Evolutionary conservation across 1,140 invertebrate species (phyloP).

Genomic region (Drosophila aff.): DNA sequence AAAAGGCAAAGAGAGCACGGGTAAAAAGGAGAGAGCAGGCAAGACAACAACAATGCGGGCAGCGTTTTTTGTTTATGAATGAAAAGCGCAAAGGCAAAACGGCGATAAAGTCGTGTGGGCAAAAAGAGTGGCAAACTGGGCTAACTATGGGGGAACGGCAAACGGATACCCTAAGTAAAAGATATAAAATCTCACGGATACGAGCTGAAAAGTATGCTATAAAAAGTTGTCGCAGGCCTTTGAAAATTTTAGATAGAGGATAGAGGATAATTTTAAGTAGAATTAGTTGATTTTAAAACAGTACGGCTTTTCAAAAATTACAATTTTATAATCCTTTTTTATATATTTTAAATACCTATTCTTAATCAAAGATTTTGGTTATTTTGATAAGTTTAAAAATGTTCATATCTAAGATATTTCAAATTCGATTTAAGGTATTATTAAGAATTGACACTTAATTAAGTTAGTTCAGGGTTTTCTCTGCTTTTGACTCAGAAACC

Average conservation of each 20-base stretch:
- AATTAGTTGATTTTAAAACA: no score
- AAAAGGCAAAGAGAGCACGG: slow-evolving; percentile 12
- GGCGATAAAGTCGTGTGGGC: slow-evolving; percentile 65
- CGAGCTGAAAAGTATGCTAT: neutral
- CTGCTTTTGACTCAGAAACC: neutral
- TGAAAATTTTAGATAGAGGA: neutral
- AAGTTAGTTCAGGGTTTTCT: neutral
- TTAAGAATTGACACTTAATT: rapidly evolving
- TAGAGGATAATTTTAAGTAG: neutral
- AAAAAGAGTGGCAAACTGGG: slow-evolving; percentile 44
- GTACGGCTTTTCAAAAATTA: no score
- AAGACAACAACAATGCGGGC: slow-evolving; percentile 42
- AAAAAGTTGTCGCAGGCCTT: neutral
- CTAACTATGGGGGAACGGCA: neutral
- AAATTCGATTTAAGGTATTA: neutral
- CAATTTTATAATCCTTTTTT: rapidly evolving
- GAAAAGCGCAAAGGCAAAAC: slow-evolving; percentile 70
- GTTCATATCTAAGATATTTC: neutral
- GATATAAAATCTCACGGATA: neutral
- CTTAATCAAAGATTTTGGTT: neutral
- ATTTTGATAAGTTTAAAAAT: neutral
- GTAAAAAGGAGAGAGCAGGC: neutral
- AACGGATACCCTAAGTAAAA: neutral
- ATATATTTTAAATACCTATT: neutral
- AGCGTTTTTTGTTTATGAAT: slow-evolving; percentile 77